Evolutionary conservation across 2,888 invertebrate genomes (phyloP), one percentile per base, ranked within the genome.

Genomic region (Chalcis sispes): DNA sequence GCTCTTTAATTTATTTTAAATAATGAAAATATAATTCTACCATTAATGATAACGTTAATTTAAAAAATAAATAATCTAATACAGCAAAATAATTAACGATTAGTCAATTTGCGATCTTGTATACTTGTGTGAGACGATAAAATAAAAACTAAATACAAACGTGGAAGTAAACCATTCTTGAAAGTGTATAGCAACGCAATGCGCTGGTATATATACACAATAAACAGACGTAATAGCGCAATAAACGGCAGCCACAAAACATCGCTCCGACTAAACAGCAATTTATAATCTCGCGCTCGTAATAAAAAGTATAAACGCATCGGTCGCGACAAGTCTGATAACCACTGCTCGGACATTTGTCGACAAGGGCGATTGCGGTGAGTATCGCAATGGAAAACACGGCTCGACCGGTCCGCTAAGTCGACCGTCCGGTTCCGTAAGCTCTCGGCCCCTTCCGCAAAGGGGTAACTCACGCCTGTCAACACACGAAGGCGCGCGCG

Each of bases 331-430:
- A 86, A 75, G 86, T 84, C n/a, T n/a, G 86, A 83, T 81, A 82
- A 85, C 86, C 87, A 84, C 87, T 86, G 87, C 54, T 29, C 23
- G n/a, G 40, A 79, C 18, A 54, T 88, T 88, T 88, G 88, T 88
- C 88, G 85, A 87, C 88, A 87, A 75, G 87, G 82, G 84, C 2
- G 86, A 88, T 88, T 88, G 88, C 85, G 88, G 88, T 85, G 82
- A 84, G 15, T 86, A 88, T 88, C 88, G 88, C 85, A 88, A 87
- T 85, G 75, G 58, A 72, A 65, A n/a, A 79, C 80, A 77, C 78
- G 75, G 70, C 79, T 15, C 70, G 74, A 83, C 86, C 81, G 80
- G 84, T 79, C 80, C 80, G 83, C 86, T 83, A 20, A 15, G 4
- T 50, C 5, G 4, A 20, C 10, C 82, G 86, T 83, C 86, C 85